phyloP scores from a whole-genome alignment of 1,140 invertebrate species.

The Chrysopa pallens region DNA sequence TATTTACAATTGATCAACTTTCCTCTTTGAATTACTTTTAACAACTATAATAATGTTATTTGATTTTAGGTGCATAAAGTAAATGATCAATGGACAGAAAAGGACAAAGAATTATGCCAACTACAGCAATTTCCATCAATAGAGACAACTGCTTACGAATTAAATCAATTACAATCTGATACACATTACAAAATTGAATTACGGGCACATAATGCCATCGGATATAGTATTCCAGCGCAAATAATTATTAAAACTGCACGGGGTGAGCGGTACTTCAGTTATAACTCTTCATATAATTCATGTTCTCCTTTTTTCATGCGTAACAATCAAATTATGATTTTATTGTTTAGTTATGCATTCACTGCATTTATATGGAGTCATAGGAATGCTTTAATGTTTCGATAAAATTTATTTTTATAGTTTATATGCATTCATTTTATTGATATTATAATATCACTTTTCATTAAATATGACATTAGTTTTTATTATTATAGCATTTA shows the following conservation, averaged over 20 bases:
- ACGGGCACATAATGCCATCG: slow-evolving; percentile 67
- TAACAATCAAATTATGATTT: not conserved
- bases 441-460: no score
- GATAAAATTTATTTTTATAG: not conserved
- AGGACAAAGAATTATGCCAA: slow-evolving; percentile 32
- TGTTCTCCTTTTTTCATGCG: not conserved
- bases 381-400: not conserved
- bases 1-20: not conserved
- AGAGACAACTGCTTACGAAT: slow-evolving; percentile 40
- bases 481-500: no score
- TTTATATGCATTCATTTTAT: no score
- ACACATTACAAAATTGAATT: slow-evolving; percentile 68
- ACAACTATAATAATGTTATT: slow-evolving; percentile 1
- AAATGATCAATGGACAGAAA: slow-evolving; percentile 38
- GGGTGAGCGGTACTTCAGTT: slow-evolving; percentile 43
- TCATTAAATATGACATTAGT: no score
- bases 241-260: slow-evolving; percentile 64
- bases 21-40: not conserved
- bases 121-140: slow-evolving; percentile 32
- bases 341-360: not conserved
- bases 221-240: slow-evolving; percentile 52
- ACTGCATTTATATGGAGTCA: not conserved
- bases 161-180: slow-evolving; percentile 48
- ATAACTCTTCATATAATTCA: slow-evolving; percentile 4
- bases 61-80: slow-evolving; percentile 31